Conservation (phyloP, 2,888 invertebrate species). For the Frankliniella intonsa region DNA sequence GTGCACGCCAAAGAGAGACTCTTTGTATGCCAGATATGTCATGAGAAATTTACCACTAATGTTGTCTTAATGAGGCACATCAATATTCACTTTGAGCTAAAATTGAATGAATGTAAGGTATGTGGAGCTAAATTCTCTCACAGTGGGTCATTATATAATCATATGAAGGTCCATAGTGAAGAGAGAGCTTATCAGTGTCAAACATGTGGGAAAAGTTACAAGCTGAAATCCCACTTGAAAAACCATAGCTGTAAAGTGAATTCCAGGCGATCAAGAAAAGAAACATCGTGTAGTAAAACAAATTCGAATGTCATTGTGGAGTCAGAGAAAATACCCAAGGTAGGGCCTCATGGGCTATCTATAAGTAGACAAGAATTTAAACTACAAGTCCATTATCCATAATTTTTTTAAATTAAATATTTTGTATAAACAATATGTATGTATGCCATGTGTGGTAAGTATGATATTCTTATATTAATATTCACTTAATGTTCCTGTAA, state of each 20-base stretch:
- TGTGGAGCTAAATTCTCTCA: slow-evolving; percentile 9
- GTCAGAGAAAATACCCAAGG: not conserved
- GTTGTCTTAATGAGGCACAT: not conserved
- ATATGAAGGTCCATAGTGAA: slow-evolving; percentile 4
- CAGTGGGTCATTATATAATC: slow-evolving; percentile 9
- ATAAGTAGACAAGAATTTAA: not conserved
- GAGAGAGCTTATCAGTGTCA: not conserved
- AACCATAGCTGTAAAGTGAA: not conserved
- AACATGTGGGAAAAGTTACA: not conserved
- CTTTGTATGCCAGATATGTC: not conserved
- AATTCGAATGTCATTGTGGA: not conserved
- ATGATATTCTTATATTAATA: not conserved
- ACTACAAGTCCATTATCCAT: not conserved
- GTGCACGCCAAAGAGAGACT: not conserved
- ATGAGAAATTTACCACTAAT: slow-evolving; percentile 10
- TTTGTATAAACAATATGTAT: not conserved
- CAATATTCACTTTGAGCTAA: not conserved
- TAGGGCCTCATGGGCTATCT: not conserved
- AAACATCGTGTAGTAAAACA: not conserved
- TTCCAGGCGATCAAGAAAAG: not conserved
- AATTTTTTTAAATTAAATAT: not conserved
- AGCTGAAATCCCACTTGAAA: not conserved
- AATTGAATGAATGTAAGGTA: slow-evolving; percentile 1
- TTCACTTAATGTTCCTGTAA: not conserved
- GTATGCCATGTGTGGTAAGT: not conserved